These are phyloP conservation scores for Andrena praecox DNA, from an alignment of 2,888 invertebrate genomes.

Conservation along the genomic window DNA sequence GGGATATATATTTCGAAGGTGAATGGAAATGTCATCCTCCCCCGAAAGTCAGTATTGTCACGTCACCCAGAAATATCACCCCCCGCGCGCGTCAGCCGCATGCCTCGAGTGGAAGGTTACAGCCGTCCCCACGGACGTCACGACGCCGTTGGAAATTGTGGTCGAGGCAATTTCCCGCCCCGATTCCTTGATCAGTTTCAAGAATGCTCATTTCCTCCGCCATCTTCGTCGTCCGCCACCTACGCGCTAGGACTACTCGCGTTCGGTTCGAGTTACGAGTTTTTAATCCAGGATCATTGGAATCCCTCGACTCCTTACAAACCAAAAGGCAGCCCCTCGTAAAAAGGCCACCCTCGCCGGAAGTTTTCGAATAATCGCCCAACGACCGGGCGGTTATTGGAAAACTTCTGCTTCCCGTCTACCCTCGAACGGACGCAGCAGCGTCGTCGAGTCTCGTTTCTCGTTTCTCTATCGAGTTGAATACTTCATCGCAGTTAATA, in stretches of 20 bases:
- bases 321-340: background rate
- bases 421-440: background rate
- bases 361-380: slow-evolving; percentile 11
- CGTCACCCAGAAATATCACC: slow-evolving; percentile 20
- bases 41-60: slow-evolving; percentile 17
- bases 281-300: slow-evolving; percentile 12
- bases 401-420: slow-evolving; percentile 2
- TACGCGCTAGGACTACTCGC: slow-evolving; percentile 4
- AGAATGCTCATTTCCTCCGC: slow-evolving; percentile 39
- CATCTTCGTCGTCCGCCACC: slow-evolving; percentile 4
- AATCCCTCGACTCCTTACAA: background rate
- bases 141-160: slow-evolving; percentile 37
- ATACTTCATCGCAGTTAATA: background rate
- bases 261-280: slow-evolving; percentile 15
- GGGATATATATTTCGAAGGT: background rate
- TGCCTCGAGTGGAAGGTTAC: slow-evolving; percentile 27
- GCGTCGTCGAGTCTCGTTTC: background rate
- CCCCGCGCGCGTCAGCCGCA: slow-evolving; percentile 2
- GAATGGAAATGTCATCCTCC: background rate
- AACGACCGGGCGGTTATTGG: slow-evolving; percentile 3
- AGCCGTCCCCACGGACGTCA: slow-evolving; percentile 26
- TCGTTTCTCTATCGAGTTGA: background rate
- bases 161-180: slow-evolving; percentile 41
- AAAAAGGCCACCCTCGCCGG: background rate
- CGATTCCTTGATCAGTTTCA: slow-evolving; percentile 42